Evolutionary conservation across 2,113 vertebrate genomes (phyloP), one percentile per base, ranked within the genome.

Genomic region (Sturnira hondurensis): DNA sequence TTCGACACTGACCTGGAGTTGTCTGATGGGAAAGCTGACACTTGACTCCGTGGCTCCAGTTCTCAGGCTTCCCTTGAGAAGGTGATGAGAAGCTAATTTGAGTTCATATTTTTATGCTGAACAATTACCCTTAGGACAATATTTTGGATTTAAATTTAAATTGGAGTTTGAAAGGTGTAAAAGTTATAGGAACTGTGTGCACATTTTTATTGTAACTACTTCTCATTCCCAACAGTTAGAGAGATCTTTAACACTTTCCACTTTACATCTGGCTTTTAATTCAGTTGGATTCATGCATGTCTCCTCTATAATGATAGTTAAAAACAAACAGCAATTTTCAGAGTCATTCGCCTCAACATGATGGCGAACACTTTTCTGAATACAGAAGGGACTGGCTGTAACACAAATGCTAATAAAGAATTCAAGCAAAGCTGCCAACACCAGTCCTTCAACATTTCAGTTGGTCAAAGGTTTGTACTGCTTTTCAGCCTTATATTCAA

Each of bases 101-200:
- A 95, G 74, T 67, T 87, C 45, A 73, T 67, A 92, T 90, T 92
- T 96, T 92, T 74, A 92, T 88, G 61, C 61, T 85, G 61, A 88
- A 86, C 41, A 73, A 85, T 86, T 93, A 68, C 67, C 54, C 70
- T 87, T 61, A 95, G 73, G 84, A 97, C 19, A 56, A n/a, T 80
- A 84, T 87, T 90, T 89, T 96, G n/a, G 24, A 97, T 95, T 95
- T 97, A 93, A 89, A 70, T 88, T 92, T 95, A 91, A 91, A 81
- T 68, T 68, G 58, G 81, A 94, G 50, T 84, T 97, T 86, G 87
- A 88, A 73, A 95, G 47, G 77, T 88, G 12, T 38, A 86, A 93
- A 93, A 96, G 78, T 77, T 85, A 74, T 33, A 84, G 81, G 65
- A 47, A 68, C 22, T 38, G 16, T 73, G 61, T 24, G 52, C 33